Evolutionary conservation across 2,888 invertebrate genomes (phyloP).

Genomic region (Yponomeuta malinellus): DNA sequence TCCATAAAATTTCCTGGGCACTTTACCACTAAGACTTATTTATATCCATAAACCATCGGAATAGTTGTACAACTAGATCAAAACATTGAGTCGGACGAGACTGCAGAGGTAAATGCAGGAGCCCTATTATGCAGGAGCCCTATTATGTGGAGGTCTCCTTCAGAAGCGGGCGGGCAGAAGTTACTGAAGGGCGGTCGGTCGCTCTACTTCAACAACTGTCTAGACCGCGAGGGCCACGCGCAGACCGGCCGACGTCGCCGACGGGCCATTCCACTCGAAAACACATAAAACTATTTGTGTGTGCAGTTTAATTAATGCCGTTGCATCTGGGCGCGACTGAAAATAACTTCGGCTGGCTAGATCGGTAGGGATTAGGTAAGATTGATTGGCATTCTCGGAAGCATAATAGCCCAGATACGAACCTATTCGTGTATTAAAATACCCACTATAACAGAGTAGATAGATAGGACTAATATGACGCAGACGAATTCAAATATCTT

Average conservation of each 20-base stretch:
- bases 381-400: neutral
- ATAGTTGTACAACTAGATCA: too few relatives aligned
- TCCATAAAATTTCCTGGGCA: too few relatives aligned
- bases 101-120: neutral
- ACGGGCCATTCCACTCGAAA: constrained; percentile 27
- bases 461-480: neutral
- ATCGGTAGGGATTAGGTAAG: neutral
- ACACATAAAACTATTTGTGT: neutral
- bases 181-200: constrained; percentile 3
- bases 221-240: constrained; percentile 19
- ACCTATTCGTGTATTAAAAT: neutral
- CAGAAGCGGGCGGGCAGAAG: neutral
- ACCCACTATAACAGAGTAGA: neutral
- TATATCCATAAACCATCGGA: too few relatives aligned
- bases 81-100: neutral
- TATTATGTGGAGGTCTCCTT: neutral
- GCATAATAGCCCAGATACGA: neutral
- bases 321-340: neutral
- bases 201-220: constrained; percentile 6
- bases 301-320: neutral
- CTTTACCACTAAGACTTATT: too few relatives aligned
- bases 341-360: neutral
- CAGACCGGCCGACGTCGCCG: constrained; percentile 59
- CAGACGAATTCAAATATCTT: neutral
- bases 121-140: neutral